A percentile compares a stretch with the other conserved stretches of the same genome.
These are phyloP conservation scores for Chlamydotis undulata DNA, from an alignment of 2,113 vertebrate species.

Conservation along the genomic window DNA sequence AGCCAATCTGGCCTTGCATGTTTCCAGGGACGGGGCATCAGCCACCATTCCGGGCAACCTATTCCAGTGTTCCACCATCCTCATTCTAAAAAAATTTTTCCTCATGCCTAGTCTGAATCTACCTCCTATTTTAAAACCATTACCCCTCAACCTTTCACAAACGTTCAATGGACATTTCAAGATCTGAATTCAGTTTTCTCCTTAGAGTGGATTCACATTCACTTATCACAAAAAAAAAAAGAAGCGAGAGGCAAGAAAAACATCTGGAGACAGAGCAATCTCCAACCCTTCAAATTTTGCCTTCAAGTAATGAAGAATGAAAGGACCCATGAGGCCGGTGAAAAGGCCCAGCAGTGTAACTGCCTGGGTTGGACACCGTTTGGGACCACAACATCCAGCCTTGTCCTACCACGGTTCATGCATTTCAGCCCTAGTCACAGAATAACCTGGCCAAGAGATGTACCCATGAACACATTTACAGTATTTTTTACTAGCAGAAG, in stretches of 20 bases:
- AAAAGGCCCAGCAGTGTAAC: not conserved
- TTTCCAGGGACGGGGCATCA: no score
- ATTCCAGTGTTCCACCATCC: no score
- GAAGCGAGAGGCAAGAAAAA: not conserved
- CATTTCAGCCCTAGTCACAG: not conserved
- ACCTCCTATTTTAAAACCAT: no score
- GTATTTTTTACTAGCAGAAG: not conserved
- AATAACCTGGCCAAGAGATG: not conserved
- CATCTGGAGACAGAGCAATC: not conserved
- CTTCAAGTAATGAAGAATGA: not conserved
- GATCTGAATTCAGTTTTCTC: not conserved
- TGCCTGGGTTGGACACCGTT: not conserved
- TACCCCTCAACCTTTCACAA: no score
- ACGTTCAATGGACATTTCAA: not conserved
- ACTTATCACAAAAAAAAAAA: not conserved
- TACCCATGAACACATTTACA: rapidly evolving
- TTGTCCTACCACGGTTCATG: not conserved
- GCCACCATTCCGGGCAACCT: no score
- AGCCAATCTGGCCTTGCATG: no score
- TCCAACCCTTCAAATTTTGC: not conserved
- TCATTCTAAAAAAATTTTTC: no score
- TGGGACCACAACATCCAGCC: not conserved
- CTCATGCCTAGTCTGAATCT: no score
- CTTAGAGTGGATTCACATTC: not conserved
- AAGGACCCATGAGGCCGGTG: not conserved